These are phyloP conservation scores for Axea sp. DNA, from an alignment of 2,888 invertebrate genomes.

Conservation along the genomic window DNA sequence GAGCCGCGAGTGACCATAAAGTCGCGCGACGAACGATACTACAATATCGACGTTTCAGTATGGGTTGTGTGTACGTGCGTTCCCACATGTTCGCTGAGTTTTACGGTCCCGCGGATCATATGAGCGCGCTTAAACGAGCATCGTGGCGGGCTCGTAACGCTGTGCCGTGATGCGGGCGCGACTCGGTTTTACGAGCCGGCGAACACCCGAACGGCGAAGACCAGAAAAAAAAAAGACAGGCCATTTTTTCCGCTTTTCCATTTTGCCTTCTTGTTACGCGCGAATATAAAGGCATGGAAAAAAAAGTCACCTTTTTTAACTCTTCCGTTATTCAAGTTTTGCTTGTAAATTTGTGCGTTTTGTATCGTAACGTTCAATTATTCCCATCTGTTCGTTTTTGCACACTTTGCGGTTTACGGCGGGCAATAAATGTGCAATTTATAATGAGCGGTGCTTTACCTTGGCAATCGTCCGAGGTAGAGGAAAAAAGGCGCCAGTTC, in stretches of 20 bases:
- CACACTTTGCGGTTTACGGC: slow-evolving; percentile 15
- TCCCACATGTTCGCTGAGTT: slow-evolving; percentile 61
- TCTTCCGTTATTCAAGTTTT: slow-evolving; percentile 17
- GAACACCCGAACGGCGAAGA: slow-evolving; percentile 42
- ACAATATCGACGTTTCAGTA: slow-evolving; percentile 36
- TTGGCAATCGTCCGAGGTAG: slow-evolving; percentile 86
- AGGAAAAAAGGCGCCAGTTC: slow-evolving; percentile 86
- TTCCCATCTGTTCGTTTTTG: slow-evolving; percentile 30
- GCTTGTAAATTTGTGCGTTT: slow-evolving; percentile 13
- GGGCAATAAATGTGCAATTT: slow-evolving; percentile 26
- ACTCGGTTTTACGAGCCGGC: slow-evolving; percentile 53
- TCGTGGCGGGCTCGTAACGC: slow-evolving; percentile 50
- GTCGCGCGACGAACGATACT: slow-evolving; percentile 71
- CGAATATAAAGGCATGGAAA: background rate
- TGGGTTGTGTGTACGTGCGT: background rate
- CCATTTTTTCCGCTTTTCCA: slow-evolving; percentile 49
- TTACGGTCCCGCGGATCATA: slow-evolving; percentile 66
- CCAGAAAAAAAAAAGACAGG: slow-evolving; percentile 20
- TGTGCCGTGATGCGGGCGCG: slow-evolving; percentile 18
- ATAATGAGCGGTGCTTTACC: slow-evolving; percentile 80
- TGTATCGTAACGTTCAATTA: slow-evolving; percentile 29
- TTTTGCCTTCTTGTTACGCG: slow-evolving; percentile 20
- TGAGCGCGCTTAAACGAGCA: slow-evolving; percentile 62
- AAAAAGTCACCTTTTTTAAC: background rate
- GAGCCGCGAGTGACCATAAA: slow-evolving; percentile 67